Conservation (phyloP, 2,113 vertebrate genomes). For the Thermophis baileyi region DNA sequence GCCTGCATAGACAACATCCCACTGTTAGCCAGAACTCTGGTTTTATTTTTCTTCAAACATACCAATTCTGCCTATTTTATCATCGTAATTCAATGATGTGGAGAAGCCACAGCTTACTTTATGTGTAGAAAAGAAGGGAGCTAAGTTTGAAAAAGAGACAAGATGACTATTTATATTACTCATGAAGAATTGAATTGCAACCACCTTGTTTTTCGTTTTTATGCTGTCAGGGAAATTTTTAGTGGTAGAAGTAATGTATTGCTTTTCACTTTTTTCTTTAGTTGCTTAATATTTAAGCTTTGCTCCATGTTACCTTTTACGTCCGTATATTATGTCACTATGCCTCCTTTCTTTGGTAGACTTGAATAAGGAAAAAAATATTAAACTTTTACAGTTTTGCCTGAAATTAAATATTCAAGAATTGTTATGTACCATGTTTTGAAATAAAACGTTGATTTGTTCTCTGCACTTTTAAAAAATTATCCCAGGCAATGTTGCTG, state of each 20-base stretch:
- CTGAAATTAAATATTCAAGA: conserved; percentile 78
- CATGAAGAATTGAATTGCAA: conserved; percentile 45
- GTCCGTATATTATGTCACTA: conserved; percentile 73
- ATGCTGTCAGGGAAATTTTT: conserved; percentile 73
- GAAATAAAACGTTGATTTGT: conserved; percentile 80
- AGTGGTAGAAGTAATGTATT: conserved; percentile 70
- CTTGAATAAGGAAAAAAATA: conserved; percentile 70
- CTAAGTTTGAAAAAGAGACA: conserved; percentile 50
- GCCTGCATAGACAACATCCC: conserved; percentile 47
- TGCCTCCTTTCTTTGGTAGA: conserved; percentile 77
- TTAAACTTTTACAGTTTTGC: conserved; percentile 73
- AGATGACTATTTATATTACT: conserved; percentile 54
- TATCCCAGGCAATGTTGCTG: conserved; percentile 18
- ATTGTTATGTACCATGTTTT: conserved; percentile 78
- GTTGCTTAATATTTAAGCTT: conserved; percentile 87
- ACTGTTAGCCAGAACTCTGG: conserved; percentile 40
- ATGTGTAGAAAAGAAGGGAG: conserved; percentile 56
- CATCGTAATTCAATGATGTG: conserved; percentile 28
- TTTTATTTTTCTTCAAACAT: conserved; percentile 27
- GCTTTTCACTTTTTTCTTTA: conserved; percentile 76
- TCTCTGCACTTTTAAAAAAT: conserved; percentile 68
- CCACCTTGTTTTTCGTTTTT: conserved; percentile 67
- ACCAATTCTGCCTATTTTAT: conserved; percentile 50
- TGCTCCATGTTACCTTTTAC: conserved; percentile 71
- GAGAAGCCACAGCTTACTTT: conserved; percentile 55